Evolutionary conservation across 2,113 vertebrate species (phyloP).

Genomic region (Acrocephalus kingi): DNA sequence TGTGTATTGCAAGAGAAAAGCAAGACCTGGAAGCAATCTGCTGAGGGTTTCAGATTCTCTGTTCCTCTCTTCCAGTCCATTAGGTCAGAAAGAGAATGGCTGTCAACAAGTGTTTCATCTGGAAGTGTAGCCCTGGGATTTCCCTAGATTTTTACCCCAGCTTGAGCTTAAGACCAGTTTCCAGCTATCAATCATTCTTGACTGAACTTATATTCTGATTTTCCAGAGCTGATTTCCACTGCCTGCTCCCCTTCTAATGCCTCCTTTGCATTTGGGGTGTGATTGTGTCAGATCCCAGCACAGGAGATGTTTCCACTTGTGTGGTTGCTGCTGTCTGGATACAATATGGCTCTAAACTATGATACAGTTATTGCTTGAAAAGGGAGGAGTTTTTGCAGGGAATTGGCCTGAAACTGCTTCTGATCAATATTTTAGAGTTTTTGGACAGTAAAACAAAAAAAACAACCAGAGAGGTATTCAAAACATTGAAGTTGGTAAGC

Average conservation of each 20-base stretch:
- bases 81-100: conserved; percentile 40
- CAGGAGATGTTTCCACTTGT: neutral
- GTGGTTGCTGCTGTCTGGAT: neutral
- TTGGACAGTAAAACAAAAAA: neutral
- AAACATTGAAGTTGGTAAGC: neutral
- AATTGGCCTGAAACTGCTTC: neutral
- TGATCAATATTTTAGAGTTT: neutral
- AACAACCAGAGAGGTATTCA: neutral
- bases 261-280: neutral
- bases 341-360: neutral
- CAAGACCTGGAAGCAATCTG: conserved; percentile 56
- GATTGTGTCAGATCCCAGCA: neutral
- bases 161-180: conserved; percentile 1
- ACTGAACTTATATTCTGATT: neutral
- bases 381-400: neutral
- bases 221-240: neutral
- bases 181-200: neutral
- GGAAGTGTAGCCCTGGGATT: conserved; percentile 34
- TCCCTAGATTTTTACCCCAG: neutral
- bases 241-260: neutral
- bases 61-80: conserved; percentile 51
- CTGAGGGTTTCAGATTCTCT: conserved; percentile 61
- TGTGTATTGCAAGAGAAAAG: conserved; percentile 16
- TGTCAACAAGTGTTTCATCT: conserved; percentile 47
- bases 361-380: neutral